Evolutionary conservation across 2,888 invertebrate species (phyloP), one percentile per base, ranked within the genome.

Genomic region (Nomada hirtipes): DNA sequence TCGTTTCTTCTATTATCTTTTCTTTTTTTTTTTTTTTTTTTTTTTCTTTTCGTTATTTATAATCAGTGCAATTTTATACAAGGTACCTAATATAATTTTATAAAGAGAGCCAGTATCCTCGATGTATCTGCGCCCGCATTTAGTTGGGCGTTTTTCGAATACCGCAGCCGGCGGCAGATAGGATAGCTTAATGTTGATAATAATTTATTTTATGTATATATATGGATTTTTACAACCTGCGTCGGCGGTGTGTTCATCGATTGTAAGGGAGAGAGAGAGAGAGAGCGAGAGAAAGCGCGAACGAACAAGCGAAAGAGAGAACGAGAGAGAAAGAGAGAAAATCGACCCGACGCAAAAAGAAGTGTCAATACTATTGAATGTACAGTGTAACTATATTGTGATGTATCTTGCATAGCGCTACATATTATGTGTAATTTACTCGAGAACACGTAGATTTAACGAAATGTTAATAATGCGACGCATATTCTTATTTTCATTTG

Each of bases 361-460:
- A 78, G 75, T 90, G 89, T 91, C 89, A 89, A 91, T 90, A 91
- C 90, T 89, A 92, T 91, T 91, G 92, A 78, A 91, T 94, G 93
- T 94, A 94, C 93, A 93, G 93, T 94, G 93, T 93, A 94, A 93
- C 90, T 93, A 93, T 94, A 93, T 92, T 93, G 93, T 93, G 93
- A 93, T 93, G 93, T 93, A 92, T 91, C 91, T 71, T 92, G 89
- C 91, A 91, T 93, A 93, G 92, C 86, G 73, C 59, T n/a, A 74
- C 88, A 86, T 84, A 83, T 83, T 82, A 84, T 83, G 91, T 91
- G 91, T 92, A 92, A 87, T 84, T 86, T 86, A 79, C 83, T 83
- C 80, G 80, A 78, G 63, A 86, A 81, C 85, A 86, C 78, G 83
- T 90, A 89, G 87, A 82, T 77, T 79, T 88, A 87, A 86, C 82